Conservation (phyloP, 2,888 invertebrate species). For the Volucella bombylans region DNA sequence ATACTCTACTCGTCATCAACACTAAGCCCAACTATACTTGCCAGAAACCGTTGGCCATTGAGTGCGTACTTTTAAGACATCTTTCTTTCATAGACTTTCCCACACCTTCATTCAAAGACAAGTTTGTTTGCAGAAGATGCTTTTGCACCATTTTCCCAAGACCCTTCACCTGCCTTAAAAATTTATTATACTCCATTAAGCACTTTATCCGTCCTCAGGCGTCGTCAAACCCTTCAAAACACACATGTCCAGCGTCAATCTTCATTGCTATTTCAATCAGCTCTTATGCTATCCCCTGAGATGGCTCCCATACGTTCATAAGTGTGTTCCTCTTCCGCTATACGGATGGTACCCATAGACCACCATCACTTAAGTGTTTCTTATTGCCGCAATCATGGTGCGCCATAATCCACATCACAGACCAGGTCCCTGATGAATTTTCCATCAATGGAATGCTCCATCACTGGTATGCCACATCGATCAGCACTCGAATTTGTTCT, state of each 20-base stretch:
- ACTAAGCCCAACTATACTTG: no score
- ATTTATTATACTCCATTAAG: constrained; percentile 30
- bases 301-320: not conserved
- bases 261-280: constrained; percentile 32
- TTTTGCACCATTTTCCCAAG: constrained; percentile 54
- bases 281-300: not conserved
- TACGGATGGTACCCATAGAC: constrained; percentile 19
- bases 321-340: constrained; percentile 26
- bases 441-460: not conserved
- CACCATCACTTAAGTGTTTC: constrained; percentile 30
- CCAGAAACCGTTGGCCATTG: no score
- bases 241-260: constrained; percentile 45
- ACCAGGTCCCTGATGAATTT: no score
- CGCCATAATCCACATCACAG: constrained; percentile 43
- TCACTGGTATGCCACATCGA: not conserved
- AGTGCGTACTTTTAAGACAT: no score
- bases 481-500: no score
- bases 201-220: constrained; percentile 15
- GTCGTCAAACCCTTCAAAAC: constrained; percentile 18
- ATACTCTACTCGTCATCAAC: no score
- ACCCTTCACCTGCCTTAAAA: constrained; percentile 56
- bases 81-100: not conserved
- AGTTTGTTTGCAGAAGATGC: not conserved
- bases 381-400: constrained; percentile 47
- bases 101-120: constrained; percentile 26